Conservation (phyloP, 2,113 vertebrate genomes). For the Chitala chitala region DNA sequence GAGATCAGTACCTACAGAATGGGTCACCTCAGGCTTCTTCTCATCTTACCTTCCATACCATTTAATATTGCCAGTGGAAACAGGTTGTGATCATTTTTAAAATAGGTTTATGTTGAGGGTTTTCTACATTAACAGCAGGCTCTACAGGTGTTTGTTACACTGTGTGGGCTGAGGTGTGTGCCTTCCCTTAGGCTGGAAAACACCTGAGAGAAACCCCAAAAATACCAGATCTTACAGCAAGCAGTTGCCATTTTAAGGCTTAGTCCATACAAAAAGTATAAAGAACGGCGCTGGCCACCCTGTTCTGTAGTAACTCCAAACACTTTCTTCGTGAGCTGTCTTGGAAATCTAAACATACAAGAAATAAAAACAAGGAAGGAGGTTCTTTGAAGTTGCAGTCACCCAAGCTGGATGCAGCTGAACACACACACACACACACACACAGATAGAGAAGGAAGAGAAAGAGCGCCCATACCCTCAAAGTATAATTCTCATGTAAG, state of each 20-base stretch:
- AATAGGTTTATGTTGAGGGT: not conserved
- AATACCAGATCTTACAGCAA: not conserved
- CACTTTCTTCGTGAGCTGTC: not conserved
- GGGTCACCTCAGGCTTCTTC: no score
- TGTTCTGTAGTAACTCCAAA: not conserved
- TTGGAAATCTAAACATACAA: not conserved
- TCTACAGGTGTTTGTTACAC: not conserved
- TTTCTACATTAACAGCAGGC: not conserved
- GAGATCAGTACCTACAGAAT: no score
- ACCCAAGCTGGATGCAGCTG: no score
- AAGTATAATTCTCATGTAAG: no score
- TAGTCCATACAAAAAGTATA: not conserved
- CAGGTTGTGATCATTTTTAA: not conserved
- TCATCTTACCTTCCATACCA: no score
- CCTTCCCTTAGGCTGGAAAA: not conserved
- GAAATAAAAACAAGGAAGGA: no score
- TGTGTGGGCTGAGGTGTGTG: no score
- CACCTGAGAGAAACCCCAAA: not conserved
- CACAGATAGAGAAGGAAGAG: no score
- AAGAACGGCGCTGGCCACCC: not conserved
- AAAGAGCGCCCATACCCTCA: no score
- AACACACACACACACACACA: no score
- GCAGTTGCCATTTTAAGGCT: not conserved
- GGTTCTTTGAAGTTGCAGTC: no score
- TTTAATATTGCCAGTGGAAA: no score